Evolutionary conservation across 2,797 vertebrate species (phyloP), one percentile per base, ranked within the genome.

Genomic region (Odontamblyopus rebecca): DNA sequence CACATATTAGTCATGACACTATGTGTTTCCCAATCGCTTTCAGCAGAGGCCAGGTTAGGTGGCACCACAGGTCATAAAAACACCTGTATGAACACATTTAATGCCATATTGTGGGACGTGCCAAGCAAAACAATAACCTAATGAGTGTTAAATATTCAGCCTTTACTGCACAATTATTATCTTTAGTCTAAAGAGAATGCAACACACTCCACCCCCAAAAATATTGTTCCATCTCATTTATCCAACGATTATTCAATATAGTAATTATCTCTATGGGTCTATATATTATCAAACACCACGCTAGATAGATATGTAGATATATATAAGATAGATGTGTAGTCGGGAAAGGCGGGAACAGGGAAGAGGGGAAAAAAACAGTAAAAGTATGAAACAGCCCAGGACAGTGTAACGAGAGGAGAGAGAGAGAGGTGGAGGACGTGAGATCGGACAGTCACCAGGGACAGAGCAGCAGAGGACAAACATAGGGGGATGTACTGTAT

Each of bases 251-350:
- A 54, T 7, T 57, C 7, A 26, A 57, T 9, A 4, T 23, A 23
- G 19, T 23, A 57, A 61, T 32, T 30, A 30, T 18, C 4, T 18
- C 30, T 23, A 13, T 23, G 11, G 54, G 53, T 8, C 19, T 15
- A 5, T 29, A 30, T 32, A 19, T 66, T 26, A 30, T 38, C 27
- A 30, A 29, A 18, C 80, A 81, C 81, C 83, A 83, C 85, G 83
- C 23, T 76, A 89, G 85, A 84, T 90, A 86, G 84, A 71, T 73
- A 77, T 84, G 83, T 85, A 90, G 85, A 23, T 23, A 23, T 23
- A 23, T 23, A 23, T 23, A 78, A 89, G 85, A 84, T 90, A 86
- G 84, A 71, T 73, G 79, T 84, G 83, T 85, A 90, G 85, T 85
- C 85, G 88, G 88, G 86, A 86, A 76, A 27, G 1, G 73, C 56